These are phyloP conservation scores for Eumeta japonica DNA, from an alignment of 1,140 invertebrate species.

Conservation along the genomic window DNA sequence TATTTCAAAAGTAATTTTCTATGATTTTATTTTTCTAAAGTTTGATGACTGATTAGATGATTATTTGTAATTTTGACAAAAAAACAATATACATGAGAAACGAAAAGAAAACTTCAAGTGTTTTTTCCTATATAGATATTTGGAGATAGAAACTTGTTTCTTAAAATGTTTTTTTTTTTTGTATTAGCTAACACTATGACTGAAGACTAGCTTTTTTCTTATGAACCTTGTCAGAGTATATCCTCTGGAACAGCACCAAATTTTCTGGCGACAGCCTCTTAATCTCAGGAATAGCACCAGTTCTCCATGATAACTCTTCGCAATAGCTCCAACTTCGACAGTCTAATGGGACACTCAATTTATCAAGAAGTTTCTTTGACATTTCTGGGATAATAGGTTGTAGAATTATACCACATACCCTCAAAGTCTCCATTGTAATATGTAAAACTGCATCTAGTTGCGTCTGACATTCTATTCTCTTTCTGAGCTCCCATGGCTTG, in stretches of 20 bases:
- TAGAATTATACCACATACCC: constrained; percentile 75
- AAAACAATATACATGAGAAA: too few relatives aligned
- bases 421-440: constrained; percentile 79
- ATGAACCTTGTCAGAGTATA: constrained; percentile 29
- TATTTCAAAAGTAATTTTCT: too few relatives aligned
- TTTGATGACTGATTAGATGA: too few relatives aligned
- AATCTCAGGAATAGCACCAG: constrained; percentile 32
- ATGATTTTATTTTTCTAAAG: too few relatives aligned
- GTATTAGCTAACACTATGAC: too few relatives aligned
- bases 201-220: constrained; percentile 26
- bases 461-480: constrained; percentile 40
- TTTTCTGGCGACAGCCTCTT: constrained; percentile 39
- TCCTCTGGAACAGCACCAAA: constrained; percentile 41
- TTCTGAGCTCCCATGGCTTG: constrained; percentile 82
- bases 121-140: too few relatives aligned
- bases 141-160: too few relatives aligned
- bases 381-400: constrained; percentile 83
- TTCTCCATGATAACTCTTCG: constrained; percentile 30
- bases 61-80: too few relatives aligned
- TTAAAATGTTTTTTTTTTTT: too few relatives aligned
- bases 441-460: constrained; percentile 75
- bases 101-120: too few relatives aligned
- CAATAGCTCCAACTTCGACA: constrained; percentile 31
- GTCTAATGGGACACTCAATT: constrained; percentile 58
- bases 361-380: constrained; percentile 65